Evolutionary conservation across 2,113 vertebrate species (phyloP).

Genomic region (Cochlearius cochlearius): DNA sequence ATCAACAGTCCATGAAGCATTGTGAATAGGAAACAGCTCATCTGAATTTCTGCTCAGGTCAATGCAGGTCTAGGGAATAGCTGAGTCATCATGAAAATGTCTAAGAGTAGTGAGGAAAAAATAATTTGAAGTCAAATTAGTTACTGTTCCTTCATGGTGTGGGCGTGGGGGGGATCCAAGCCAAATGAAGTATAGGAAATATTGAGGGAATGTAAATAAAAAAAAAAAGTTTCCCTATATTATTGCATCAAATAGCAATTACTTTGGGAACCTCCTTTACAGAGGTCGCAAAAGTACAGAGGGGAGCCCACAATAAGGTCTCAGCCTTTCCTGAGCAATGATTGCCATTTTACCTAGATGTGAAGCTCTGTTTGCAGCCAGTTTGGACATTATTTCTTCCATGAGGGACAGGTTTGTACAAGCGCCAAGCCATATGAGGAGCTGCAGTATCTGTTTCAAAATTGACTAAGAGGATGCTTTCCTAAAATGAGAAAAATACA

Average conservation of each 20-base stretch:
- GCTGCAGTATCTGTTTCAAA: not conserved
- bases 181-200: not conserved
- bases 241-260: not conserved
- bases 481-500: not conserved
- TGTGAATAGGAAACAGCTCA: not conserved
- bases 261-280: not conserved
- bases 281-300: not conserved
- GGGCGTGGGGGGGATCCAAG: not conserved
- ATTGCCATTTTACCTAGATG: not conserved
- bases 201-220: not conserved
- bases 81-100: not conserved
- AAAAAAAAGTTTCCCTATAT: not conserved
- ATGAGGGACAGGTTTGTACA: not conserved
- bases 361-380: not conserved
- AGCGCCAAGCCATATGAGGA: not conserved
- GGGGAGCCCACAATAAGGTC: not conserved
- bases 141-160: not conserved
- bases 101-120: not conserved
- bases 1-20: rapidly evolving
- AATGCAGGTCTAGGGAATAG: not conserved
- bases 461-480: not conserved
- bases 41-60: not conserved
- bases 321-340: not conserved
- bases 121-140: not conserved
- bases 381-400: not conserved